Percentiles rank a stretch among this genome's conserved stretches.
These are phyloP conservation scores for Globia sparganii DNA, from an alignment of 2,888 invertebrate species.

Conservation along the genomic window DNA sequence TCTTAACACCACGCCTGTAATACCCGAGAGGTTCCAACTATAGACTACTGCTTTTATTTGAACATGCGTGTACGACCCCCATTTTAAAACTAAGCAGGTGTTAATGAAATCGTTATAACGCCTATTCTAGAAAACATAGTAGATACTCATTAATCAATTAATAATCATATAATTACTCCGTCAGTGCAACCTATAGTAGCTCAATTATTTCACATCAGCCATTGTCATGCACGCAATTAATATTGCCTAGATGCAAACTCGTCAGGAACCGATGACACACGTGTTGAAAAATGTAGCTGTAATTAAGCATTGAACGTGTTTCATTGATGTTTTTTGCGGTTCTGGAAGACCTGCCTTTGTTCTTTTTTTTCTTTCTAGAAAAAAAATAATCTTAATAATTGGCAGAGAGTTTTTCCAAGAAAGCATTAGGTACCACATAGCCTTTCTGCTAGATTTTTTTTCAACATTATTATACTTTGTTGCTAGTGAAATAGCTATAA, in stretches of 20 bases:
- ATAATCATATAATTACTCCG: conserved; percentile 33
- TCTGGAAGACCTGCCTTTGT: conserved; percentile 24
- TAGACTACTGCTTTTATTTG: background rate
- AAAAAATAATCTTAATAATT: conserved; percentile 24
- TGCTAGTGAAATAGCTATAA: background rate
- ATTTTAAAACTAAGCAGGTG: conserved; percentile 1
- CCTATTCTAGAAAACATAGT: background rate
- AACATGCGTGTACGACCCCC: background rate
- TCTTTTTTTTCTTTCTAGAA: conserved; percentile 15
- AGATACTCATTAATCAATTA: conserved; percentile 44
- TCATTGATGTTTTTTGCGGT: conserved; percentile 25
- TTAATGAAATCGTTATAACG: conserved; percentile 19
- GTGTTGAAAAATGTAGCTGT: conserved; percentile 18
- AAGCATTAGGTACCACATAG: background rate
- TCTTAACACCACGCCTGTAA: background rate
- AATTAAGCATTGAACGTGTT: conserved; percentile 36
- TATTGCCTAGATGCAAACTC: background rate
- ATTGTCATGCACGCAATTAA: conserved; percentile 36
- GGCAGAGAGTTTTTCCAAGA: background rate
- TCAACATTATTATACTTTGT: background rate
- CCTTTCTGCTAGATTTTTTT: background rate
- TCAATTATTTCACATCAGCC: conserved; percentile 30
- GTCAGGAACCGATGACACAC: conserved; percentile 1
- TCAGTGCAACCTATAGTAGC: conserved; percentile 28
- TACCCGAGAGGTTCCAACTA: background rate